A percentile compares a stretch with the other conserved stretches of the same genome.
Evolutionary conservation across 1,140 invertebrate species (phyloP).

Genomic region (Atopsyche davidsoni): DNA sequence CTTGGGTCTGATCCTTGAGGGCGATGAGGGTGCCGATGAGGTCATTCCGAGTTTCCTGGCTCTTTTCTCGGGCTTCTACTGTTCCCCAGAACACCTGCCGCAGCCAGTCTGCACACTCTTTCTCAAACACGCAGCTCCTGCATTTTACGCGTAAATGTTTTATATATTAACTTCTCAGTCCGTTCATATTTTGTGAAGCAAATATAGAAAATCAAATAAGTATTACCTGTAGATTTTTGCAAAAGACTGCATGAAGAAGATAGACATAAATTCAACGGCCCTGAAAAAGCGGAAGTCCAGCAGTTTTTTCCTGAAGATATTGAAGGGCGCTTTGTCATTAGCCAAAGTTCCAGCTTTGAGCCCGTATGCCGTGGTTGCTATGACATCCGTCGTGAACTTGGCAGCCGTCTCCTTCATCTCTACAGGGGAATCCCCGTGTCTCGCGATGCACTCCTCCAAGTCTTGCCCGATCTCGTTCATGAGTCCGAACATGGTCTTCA

Average conservation of each 20-base stretch:
- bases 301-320: conserved; percentile 32
- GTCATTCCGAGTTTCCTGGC: conserved; percentile 34
- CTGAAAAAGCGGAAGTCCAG: conserved; percentile 29
- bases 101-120: conserved; percentile 30
- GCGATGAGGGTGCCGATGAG: conserved; percentile 39
- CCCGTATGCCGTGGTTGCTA: conserved; percentile 49
- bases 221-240: conserved; percentile 24
- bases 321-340: conserved; percentile 37
- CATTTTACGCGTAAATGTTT: too few relatives aligned
- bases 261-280: conserved; percentile 27
- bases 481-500: conserved; percentile 40
- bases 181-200: not conserved
- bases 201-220: not conserved
- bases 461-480: conserved; percentile 30
- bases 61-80: conserved; percentile 32
- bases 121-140: conserved; percentile 29
- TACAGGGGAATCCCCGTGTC: conserved; percentile 30
- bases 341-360: conserved; percentile 43
- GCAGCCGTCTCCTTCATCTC: conserved; percentile 40
- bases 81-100: conserved; percentile 33
- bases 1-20: conserved; percentile 29
- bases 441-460: conserved; percentile 20
- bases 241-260: conserved; percentile 35
- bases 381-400: conserved; percentile 49
- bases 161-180: not conserved